Base-by-base conservation (phyloP, 2,797 vertebrate species). In the Rhinoraja longicauda region DNA sequence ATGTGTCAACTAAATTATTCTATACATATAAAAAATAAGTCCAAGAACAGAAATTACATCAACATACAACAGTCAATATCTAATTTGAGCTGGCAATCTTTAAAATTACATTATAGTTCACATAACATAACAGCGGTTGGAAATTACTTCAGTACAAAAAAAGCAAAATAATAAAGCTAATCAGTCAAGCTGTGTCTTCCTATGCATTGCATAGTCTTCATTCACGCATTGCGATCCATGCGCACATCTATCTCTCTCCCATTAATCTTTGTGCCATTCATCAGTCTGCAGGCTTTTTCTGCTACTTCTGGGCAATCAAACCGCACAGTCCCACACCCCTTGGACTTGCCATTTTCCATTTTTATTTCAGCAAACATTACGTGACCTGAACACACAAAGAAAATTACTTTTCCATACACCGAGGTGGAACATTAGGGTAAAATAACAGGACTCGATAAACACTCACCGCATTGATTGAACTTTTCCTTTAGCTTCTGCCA, bases 401-500 rank as follows among this genome's bases (percentile, higher is more conserved):
- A 0, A 59, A 93, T 70, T 8, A 81, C 73, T 1, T 26, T 93
- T 1, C 75, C 36, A 73, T 70, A 93, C 19, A 17, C 1, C 53
- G 32, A 39, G n/a, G 8, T 77, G 84, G 12, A 93, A 93, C 26
- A 93, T 59, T 94, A 93, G 93, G 93, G n/a, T 75, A 93, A 62
- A 67, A 93, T 12, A 94, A 94, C 9, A 93, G 32, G 93, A 94
- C 93, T 93, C 12, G 7, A 93, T n/a, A 93, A 96, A 79, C 21
- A 94, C 98, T 93, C 97, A 99, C 99, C 99, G 93, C 98, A 99
- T 26, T 98, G 97, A 96, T 97, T 97, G 96, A 99, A 99, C 95
- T 98, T 99, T 95, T 99, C 99, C 95, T 99, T 99, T 94, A 99
- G 96, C 95, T 99, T 99, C 96, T 99, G 99, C 99, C 99, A 99